Conservation (phyloP, 2,797 vertebrate genomes). For the Gymnoscopelus braueri region DNA sequence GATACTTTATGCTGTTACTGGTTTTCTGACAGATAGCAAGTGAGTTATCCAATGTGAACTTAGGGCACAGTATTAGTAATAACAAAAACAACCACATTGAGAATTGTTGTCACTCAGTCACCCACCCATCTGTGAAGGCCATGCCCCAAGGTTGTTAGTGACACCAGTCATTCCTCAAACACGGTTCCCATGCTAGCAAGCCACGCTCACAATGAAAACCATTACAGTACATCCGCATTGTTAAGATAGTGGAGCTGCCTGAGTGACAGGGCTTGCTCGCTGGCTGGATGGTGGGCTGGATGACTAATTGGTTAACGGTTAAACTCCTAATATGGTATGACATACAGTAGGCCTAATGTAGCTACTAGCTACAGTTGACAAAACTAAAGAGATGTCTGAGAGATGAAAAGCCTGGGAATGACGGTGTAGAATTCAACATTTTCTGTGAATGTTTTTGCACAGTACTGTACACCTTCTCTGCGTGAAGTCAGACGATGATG, state of each 20-base stretch:
- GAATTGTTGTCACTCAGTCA: slow-evolving; percentile 43
- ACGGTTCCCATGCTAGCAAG: slow-evolving; percentile 47
- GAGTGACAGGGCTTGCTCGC: slow-evolving; percentile 11
- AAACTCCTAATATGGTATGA: slow-evolving; percentile 42
- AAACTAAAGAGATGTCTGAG: slow-evolving; percentile 15
- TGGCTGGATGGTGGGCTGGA: slow-evolving; percentile 24
- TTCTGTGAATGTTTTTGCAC: too few relatives aligned
- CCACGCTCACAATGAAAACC: slow-evolving; percentile 13
- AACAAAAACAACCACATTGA: slow-evolving; percentile 27
- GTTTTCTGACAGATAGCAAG: slow-evolving; percentile 37
- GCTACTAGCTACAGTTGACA: slow-evolving; percentile 55
- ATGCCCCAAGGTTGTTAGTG: slow-evolving; percentile 38
- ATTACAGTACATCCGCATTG: slow-evolving; percentile 36
- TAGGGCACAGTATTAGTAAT: slow-evolving; percentile 49
- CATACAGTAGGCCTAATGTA: slow-evolving; percentile 51
- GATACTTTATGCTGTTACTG: slow-evolving; percentile 44
- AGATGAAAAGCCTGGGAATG: slow-evolving; percentile 31
- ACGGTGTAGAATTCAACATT: neutral
- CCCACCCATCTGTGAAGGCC: slow-evolving; percentile 30
- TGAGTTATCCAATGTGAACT: slow-evolving; percentile 41
- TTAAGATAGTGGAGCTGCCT: slow-evolving; percentile 23
- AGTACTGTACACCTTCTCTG: too few relatives aligned
- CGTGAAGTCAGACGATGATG: too few relatives aligned
- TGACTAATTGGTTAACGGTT: slow-evolving; percentile 42
- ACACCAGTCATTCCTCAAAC: slow-evolving; percentile 20